Conservation (phyloP, 2,797 vertebrate species). For the Erethizon dorsatum region DNA sequence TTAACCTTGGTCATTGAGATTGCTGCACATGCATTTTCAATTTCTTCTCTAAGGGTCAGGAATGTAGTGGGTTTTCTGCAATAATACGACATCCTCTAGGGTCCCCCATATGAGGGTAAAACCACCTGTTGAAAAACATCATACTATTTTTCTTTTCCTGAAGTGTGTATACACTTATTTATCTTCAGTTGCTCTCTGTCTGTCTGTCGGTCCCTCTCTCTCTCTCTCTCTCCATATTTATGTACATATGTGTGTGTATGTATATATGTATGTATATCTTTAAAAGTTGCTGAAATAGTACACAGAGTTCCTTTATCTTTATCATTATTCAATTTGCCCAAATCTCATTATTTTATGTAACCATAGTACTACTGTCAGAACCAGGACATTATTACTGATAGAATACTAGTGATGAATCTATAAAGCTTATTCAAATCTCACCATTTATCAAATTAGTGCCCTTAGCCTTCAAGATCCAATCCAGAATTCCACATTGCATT, state of each 20-base stretch:
- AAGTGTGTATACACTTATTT: background rate
- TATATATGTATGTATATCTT: background rate
- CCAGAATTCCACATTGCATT: background rate
- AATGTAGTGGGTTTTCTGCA: background rate
- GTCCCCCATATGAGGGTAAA: background rate
- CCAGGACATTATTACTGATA: background rate
- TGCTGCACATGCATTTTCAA: background rate
- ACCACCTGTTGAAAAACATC: background rate
- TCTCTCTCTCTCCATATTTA: background rate
- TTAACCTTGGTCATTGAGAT: background rate
- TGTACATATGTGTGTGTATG: background rate
- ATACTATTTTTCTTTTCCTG: background rate
- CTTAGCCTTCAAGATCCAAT: background rate
- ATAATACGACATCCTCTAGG: background rate
- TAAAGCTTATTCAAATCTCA: background rate
- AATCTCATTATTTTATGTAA: background rate
- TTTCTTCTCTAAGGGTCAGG: background rate
- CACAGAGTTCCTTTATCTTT: constrained; percentile 13
- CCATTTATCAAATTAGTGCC: background rate
- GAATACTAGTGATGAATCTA: constrained; percentile 16
- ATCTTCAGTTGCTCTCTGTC: background rate
- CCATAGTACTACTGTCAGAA: background rate
- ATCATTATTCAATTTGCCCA: background rate
- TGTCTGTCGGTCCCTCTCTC: too few relatives aligned
- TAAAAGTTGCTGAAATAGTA: constrained; percentile 28